Evolutionary conservation across 2,888 invertebrate species (phyloP).

Genomic region (Cyrtodaria siliqua): DNA sequence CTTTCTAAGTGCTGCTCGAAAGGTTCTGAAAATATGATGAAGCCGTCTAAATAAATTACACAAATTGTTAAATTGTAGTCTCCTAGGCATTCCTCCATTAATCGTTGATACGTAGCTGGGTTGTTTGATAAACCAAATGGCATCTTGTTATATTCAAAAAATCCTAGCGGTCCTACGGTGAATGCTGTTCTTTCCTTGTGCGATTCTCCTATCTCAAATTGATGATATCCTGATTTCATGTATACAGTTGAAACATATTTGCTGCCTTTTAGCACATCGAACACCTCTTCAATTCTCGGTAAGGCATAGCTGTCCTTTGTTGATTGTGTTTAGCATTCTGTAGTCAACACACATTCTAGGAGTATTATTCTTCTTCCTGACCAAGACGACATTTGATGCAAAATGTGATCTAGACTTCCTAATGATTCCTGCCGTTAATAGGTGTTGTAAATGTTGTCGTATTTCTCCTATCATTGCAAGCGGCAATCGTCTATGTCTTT

Average conservation of each 20-base stretch:
- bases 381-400: slow-evolving; percentile 51
- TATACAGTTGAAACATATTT: slow-evolving; percentile 39
- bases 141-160: slow-evolving; percentile 35
- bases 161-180: slow-evolving; percentile 18
- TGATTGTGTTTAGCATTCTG: slow-evolving; percentile 45
- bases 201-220: slow-evolving; percentile 47
- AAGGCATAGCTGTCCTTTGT: slow-evolving; percentile 57
- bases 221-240: slow-evolving; percentile 57
- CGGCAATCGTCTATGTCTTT: slow-evolving; percentile 29
- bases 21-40: slow-evolving; percentile 45
- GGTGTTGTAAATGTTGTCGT: slow-evolving; percentile 20
- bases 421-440: slow-evolving; percentile 50
- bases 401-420: slow-evolving; percentile 49
- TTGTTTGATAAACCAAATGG: slow-evolving; percentile 48
- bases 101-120: slow-evolving; percentile 48
- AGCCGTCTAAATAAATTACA: slow-evolving; percentile 57
- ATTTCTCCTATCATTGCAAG: slow-evolving; percentile 23
- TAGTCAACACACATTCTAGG: slow-evolving; percentile 61
- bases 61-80: slow-evolving; percentile 29
- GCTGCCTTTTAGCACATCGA: slow-evolving; percentile 48
- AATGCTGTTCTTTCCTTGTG: slow-evolving; percentile 51
- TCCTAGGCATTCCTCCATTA: slow-evolving; percentile 47
- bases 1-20: slow-evolving; percentile 46
- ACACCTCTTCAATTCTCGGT: slow-evolving; percentile 58
- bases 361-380: slow-evolving; percentile 47